Percentiles rank a stretch among this genome's conserved stretches.
Conservation (phyloP, 53 echinoderm and acorn worm species). For the Echinometra lucunter region DNA sequence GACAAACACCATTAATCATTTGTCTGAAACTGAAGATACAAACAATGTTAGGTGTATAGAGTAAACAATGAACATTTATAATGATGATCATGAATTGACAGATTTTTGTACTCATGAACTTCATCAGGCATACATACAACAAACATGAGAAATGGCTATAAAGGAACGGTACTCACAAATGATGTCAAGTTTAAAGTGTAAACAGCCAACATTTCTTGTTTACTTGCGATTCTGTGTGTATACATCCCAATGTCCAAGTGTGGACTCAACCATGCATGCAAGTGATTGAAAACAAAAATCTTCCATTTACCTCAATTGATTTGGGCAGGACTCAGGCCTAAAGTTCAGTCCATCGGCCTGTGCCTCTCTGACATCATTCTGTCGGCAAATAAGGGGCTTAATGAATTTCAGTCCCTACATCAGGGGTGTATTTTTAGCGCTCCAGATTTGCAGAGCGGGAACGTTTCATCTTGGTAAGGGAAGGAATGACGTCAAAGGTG, state of each 20-base stretch:
- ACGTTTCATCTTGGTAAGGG: conserved; percentile 17
- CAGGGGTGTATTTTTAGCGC: conserved; percentile 56
- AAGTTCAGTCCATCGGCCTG: conserved; percentile 8
- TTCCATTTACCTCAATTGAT: conserved; percentile 43
- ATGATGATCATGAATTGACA: no score
- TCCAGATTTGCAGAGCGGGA: conserved; percentile 43
- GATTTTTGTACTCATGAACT: no score
- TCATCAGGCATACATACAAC: no score
- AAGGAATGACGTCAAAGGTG: conserved; percentile 48
- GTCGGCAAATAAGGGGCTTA: conserved; percentile 51
- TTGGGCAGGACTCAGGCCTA: conserved; percentile 41
- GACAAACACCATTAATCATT: background rate
- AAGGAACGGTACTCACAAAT: background rate
- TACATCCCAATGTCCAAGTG: background rate
- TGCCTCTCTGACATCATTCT: conserved; percentile 44
- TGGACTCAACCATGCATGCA: conserved; percentile 2
- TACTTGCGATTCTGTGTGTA: background rate
- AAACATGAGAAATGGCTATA: no score
- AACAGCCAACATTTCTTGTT: conserved; percentile 9
- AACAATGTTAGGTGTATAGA: no score
- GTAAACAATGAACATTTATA: no score
- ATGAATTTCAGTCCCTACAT: conserved; percentile 58
- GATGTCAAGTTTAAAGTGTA: background rate
- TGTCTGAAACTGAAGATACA: background rate
- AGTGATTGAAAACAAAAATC: conserved; percentile 32